Evolutionary conservation across 2,888 invertebrate genomes (phyloP), one percentile per base, ranked within the genome.

Genomic region (Embidobia sp.): DNA sequence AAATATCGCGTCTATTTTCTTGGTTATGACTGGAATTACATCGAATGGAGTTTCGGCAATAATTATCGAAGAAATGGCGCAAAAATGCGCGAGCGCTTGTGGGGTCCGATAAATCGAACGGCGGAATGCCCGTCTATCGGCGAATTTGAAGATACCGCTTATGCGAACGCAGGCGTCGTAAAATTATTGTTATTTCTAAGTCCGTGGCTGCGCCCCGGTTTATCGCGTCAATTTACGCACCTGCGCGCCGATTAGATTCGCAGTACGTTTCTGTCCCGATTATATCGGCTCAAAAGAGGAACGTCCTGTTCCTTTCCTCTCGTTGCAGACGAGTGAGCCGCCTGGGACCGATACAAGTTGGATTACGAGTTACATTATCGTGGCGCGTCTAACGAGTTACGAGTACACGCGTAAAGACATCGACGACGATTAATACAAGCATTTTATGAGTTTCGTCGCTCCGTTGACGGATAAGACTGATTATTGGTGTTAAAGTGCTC

Each of bases 201-300:
- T 46, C 11, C 63, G 49, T 78, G 75, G 70, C 59, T 19, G 76
- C 8, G 59, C n/a, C 51, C 67, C 57, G 18, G 31, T 72, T 79
- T 80, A 79, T 78, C 77, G 67, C 75, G 64, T 69, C 79, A 61
- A 79, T 81, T 80, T 80, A 80, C 78, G 78, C 80, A 80, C 77
- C 78, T 79, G 78, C 74, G 72, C 49, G 37, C 27, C 66, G 79
- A 81, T 79, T 79, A 70, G 72, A 76, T 77, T 59, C 44, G 73
- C 31, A 31, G 51, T 64, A 26, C 48, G 69, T 77, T 67, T 69
- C 76, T 73, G 70, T 74, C 67, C 59, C 63, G 74, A 79, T 80
- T 79, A 61, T 76, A 76, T 78, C 73, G 59, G 48, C 19, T 69
- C 66, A 49, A 59, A 75, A 75, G 69, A 77, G 55, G 63, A 67